Evolutionary conservation across 2,888 invertebrate species (phyloP).

Genomic region (Sycophila texana): DNA sequence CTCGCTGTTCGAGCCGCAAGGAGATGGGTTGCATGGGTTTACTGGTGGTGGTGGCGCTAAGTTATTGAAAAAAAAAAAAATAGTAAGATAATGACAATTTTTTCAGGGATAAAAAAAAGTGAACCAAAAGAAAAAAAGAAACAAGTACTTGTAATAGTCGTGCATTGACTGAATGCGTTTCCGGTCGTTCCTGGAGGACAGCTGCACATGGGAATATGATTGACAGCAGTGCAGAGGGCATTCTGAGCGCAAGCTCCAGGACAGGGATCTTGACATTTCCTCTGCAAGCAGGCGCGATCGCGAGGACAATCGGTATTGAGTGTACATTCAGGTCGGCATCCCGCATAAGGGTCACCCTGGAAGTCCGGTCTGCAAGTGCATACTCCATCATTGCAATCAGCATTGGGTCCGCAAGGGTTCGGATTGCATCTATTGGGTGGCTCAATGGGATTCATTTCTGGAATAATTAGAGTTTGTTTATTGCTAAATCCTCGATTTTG

Average conservation of each 20-base stretch:
- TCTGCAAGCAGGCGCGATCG: slow-evolving; percentile 87
- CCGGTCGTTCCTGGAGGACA: slow-evolving; percentile 85
- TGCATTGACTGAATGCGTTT: slow-evolving; percentile 83
- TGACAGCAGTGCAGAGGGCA: slow-evolving; percentile 89
- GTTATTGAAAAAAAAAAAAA: background rate
- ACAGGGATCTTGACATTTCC: slow-evolving; percentile 91
- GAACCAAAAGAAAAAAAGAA: background rate
- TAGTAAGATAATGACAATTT: background rate
- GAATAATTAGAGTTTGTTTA: slow-evolving; percentile 35
- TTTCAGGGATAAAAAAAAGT: background rate
- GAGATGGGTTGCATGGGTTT: slow-evolving; percentile 85
- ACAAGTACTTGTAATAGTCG: slow-evolving; percentile 63
- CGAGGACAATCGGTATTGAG: slow-evolving; percentile 90
- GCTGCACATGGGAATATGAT: slow-evolving; percentile 90
- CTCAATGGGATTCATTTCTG: slow-evolving; percentile 74
- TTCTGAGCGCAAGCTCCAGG: slow-evolving; percentile 90
- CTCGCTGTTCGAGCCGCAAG: slow-evolving; percentile 89
- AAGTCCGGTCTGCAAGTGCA: slow-evolving; percentile 73
- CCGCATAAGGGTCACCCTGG: slow-evolving; percentile 77
- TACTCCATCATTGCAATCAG: slow-evolving; percentile 79
- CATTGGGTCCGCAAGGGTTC: slow-evolving; percentile 91
- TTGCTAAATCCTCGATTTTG: background rate
- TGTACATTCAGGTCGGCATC: slow-evolving; percentile 91
- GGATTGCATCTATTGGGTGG: slow-evolving; percentile 85
- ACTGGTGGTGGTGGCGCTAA: slow-evolving; percentile 71